Evolutionary conservation across 2,113 vertebrate genomes (phyloP).

Genomic region (Cervus canadensis): DNA sequence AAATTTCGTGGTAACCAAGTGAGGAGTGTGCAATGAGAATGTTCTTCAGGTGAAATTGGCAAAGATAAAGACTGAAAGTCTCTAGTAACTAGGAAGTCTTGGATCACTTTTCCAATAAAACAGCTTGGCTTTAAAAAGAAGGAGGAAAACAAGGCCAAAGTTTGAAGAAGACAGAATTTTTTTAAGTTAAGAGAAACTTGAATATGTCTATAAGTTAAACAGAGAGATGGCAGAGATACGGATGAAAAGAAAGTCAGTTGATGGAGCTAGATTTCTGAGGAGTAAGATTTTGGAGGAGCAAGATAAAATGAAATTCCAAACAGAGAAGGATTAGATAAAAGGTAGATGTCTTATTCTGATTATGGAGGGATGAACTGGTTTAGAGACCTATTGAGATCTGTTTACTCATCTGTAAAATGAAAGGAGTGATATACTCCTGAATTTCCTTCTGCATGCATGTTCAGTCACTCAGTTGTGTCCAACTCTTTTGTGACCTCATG

Average conservation of each 20-base stretch:
- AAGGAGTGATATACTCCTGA: neutral
- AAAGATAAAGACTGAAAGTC: neutral
- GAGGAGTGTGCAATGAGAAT: neutral
- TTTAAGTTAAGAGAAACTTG: neutral
- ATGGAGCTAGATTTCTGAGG: neutral
- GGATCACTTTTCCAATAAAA: neutral
- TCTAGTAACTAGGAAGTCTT: neutral
- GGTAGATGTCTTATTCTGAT: neutral
- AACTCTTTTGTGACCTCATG: neutral
- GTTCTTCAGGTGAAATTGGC: neutral
- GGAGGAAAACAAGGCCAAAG: neutral
- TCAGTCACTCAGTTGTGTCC: neutral
- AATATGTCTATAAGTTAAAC: neutral
- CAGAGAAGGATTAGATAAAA: neutral
- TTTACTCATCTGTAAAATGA: neutral
- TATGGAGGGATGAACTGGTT: neutral
- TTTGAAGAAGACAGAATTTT: neutral
- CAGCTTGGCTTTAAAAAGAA: neutral
- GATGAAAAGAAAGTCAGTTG: neutral
- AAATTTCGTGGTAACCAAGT: neutral
- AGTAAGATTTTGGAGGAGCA: neutral
- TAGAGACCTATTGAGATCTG: neutral
- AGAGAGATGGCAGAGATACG: neutral
- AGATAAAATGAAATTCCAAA: neutral
- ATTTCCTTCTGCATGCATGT: neutral